Evolutionary conservation across 1,140 invertebrate species (phyloP), one percentile per base, ranked within the genome.

Genomic region (Apis cerana): DNA sequence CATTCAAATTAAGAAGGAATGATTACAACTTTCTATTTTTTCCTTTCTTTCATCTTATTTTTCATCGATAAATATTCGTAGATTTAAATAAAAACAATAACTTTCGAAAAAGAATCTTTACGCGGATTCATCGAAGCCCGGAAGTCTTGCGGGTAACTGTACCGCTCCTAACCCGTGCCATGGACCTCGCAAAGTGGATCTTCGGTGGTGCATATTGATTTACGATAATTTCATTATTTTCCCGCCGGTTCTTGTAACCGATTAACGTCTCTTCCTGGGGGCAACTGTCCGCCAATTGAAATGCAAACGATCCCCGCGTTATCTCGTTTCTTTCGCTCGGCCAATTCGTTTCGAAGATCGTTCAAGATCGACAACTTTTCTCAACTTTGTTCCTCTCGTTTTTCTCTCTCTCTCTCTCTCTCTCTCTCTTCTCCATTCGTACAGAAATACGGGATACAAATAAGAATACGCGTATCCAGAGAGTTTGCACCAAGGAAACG

Each of bases 221-320:
- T 80, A 72, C 88, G 84, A 89, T 89, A 89, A 89, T 88, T 89
- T 89, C 87, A 89, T 88, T 88, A 89, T 88, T 88, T 86, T 81
- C 88, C 70, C 71, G 75, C 64, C 61, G 75, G 64, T 82, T 86
- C 88, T 85, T 84, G 84, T 84, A 79, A 88, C 87, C 80, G 88
- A 89, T 88, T 88, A 89, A 86, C 78, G 87, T 85, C 87, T 82
- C 83, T 82, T 76, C 75, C 68, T 43, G 33, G 33, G 76, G 84
- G 68, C 83, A 88, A 78, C 67, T 85, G 83, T 85, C 83, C 59
- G 80, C 69, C 86, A 83, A 88, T 88, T 88, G 83, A 85, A 82
- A 88, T 85, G 79, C 80, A 88, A 88, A 88, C 83, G 83, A 83
- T 80, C 74, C 59, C 70, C 19, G 59, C 27, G 76, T 75, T 79